phyloP scores from a whole-genome alignment of 1,140 invertebrate genomes.

The Drosophila orosa region DNA sequence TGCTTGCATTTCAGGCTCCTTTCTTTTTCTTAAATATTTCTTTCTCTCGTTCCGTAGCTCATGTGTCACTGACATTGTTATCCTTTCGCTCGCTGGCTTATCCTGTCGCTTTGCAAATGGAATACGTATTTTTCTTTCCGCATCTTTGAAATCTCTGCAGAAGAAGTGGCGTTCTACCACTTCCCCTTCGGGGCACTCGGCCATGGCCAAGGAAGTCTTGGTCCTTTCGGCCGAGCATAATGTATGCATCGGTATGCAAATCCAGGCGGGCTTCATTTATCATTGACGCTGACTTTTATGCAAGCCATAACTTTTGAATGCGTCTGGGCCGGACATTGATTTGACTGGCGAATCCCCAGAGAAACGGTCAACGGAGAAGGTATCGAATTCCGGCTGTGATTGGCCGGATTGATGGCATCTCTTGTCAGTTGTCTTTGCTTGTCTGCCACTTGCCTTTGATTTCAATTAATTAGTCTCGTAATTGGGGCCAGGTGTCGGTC shows the following conservation, averaged over 20 bases:
- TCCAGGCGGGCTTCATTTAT: conserved; percentile 67
- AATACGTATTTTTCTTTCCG: conserved; percentile 48
- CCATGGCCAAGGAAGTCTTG: background rate
- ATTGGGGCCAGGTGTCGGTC: conserved; percentile 54
- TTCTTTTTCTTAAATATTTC: conserved; percentile 1
- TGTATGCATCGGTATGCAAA: conserved; percentile 63
- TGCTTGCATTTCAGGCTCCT: background rate
- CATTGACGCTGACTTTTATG: conserved; percentile 74
- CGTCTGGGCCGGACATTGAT: conserved; percentile 65
- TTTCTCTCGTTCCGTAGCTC: conserved; percentile 39
- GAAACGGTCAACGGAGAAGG: background rate
- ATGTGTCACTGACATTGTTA: conserved; percentile 73
- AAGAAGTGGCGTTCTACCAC: conserved; percentile 32
- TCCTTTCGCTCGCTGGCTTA: conserved; percentile 76
- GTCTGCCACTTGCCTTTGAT: conserved; percentile 25
- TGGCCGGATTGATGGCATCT: conserved; percentile 25
- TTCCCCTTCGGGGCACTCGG: conserved; percentile 6
- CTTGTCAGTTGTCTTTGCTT: background rate
- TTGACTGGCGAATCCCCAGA: conserved; percentile 38
- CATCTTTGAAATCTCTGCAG: conserved; percentile 43
- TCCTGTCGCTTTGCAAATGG: conserved; percentile 65
- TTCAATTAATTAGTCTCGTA: conserved; percentile 70
- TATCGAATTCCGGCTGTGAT: conserved; percentile 30
- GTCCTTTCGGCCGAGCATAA: conserved; percentile 15
- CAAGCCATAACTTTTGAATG: conserved; percentile 56